Evolutionary conservation across 2,113 vertebrate species (phyloP), one percentile per base, ranked within the genome.

Genomic region (Condylura cristata): DNA sequence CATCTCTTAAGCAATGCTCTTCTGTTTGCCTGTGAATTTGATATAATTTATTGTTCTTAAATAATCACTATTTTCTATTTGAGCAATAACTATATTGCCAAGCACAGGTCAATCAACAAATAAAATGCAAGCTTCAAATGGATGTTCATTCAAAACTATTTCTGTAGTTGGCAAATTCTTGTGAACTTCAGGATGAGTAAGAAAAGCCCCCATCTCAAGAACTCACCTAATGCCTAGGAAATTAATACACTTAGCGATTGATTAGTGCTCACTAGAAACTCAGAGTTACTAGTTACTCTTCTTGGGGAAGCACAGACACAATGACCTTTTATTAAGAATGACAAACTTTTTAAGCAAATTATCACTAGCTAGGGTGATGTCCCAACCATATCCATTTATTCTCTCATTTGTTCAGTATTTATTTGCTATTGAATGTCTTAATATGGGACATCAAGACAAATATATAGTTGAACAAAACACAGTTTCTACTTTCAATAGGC

Each of bases 301-400:
- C n/a, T 14, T 51, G 20, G 24, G n/a, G 56, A 14, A 24, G 74
- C 2, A 86, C 46, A 30, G 58, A 89, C 13, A 94, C 28, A 83
- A 63, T 81, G 37, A 86, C 75, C 44, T 89, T 95, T 74, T 28
- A 41, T 5, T 92, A 86, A 70, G 34, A 83, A 89, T 93, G 37
- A 83, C 17, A 91, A 32, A 1, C 37, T 53, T 66, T 89, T 70
- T 22, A 78, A 79, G 30, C 7, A 51, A 72, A 17, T 58, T 84
- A 39, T 66, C 72, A 81, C 39, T 51, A 60, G 13, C 22, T 81
- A 76, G n/a, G 4, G 6, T 61, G 28, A 6, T 44, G 6, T 51
- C 46, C 30, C 80, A 86, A 32, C 75, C 1, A 17, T 68, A 46
- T 26, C 37, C 2, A n/a, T 70, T 60, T 82, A 39, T 74, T 26